phyloP scores from a whole-genome alignment of 1,140 invertebrate genomes.

The Fopius arisanus region DNA sequence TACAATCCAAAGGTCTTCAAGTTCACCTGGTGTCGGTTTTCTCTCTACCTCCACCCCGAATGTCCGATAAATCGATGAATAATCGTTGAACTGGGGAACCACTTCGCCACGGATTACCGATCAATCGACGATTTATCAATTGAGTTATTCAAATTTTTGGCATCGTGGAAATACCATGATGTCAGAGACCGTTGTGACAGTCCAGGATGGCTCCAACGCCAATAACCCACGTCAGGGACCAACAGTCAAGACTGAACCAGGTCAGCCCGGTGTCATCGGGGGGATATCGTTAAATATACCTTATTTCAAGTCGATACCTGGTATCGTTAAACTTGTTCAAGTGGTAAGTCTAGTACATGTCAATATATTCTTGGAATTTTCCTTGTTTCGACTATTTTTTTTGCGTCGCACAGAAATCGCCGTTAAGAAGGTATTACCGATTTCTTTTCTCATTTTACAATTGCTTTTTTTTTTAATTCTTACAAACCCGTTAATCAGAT shows the following conservation, averaged over 20 bases:
- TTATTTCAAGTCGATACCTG: conserved; percentile 65
- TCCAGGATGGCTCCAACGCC: conserved; percentile 49
- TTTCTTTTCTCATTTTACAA: too few relatives aligned
- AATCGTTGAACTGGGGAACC: background rate
- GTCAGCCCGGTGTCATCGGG: conserved; percentile 48
- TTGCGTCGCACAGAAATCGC: too few relatives aligned
- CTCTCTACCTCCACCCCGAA: too few relatives aligned
- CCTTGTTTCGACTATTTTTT: too few relatives aligned
- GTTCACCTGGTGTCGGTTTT: background rate
- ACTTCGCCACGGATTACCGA: too few relatives aligned
- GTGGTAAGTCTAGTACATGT: conserved; percentile 55
- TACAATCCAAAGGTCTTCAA: background rate
- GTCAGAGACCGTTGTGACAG: conserved; percentile 58
- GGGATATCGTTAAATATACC: conserved; percentile 59
- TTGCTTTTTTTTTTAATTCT: too few relatives aligned
- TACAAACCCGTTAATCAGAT: too few relatives aligned
- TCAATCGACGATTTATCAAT: too few relatives aligned
- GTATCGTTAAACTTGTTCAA: conserved; percentile 66
- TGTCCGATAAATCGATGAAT: background rate
- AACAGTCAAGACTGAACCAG: conserved; percentile 50
- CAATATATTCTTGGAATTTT: too few relatives aligned
- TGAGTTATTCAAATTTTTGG: conserved; percentile 6
- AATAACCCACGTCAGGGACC: conserved; percentile 47
- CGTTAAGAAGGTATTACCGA: too few relatives aligned
- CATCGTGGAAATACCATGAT: conserved; percentile 47